These are phyloP conservation scores for Micromys minutus DNA, from an alignment of 2,113 vertebrate species.

Conservation along the genomic window DNA sequence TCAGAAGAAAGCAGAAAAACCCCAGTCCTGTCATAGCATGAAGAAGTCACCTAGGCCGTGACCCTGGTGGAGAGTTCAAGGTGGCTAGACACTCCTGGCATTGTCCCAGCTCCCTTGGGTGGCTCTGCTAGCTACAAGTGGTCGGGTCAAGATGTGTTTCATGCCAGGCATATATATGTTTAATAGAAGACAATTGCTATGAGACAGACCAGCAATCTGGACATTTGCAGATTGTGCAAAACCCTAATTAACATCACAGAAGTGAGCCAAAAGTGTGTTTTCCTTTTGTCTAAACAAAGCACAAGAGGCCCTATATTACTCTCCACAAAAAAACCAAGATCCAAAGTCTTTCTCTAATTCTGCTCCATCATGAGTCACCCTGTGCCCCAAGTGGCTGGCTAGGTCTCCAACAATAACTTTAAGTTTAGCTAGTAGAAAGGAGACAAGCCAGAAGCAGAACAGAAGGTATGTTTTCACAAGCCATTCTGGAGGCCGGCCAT, in stretches of 20 bases:
- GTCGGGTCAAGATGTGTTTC: background rate
- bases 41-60: background rate
- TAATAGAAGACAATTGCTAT: background rate
- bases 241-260: background rate
- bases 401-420: background rate
- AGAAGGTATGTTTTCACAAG: background rate
- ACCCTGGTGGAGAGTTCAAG: background rate
- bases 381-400: background rate
- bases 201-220: background rate
- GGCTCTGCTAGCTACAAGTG: background rate
- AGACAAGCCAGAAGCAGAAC: background rate
- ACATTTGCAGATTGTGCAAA: background rate
- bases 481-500: background rate
- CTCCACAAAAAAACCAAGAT: background rate
- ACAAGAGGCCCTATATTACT: background rate
- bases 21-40: background rate
- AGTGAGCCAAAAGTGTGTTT: slow-evolving; percentile 19
- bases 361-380: background rate
- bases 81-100: background rate
- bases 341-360: background rate
- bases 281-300: background rate
- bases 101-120: background rate
- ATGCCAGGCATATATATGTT: background rate
- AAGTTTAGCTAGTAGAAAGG: background rate
- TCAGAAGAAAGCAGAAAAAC: background rate